Base-by-base conservation (phyloP, 2,797 vertebrate species). In the Vultur gryphus region DNA sequence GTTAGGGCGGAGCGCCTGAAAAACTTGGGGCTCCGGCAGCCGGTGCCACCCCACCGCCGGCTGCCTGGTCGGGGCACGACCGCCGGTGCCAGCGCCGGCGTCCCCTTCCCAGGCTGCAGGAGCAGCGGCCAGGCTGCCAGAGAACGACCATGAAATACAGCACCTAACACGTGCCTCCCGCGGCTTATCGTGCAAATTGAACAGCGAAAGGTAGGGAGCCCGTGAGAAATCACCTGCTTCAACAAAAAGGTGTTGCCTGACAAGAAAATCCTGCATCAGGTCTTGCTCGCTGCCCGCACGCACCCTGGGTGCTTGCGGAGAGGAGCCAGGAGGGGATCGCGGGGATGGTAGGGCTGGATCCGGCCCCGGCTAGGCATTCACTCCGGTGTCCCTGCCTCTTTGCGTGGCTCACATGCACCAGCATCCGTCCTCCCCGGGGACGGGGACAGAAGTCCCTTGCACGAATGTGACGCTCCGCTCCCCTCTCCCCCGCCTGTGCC, bases 261-360 rank as follows among this genome's bases (percentile, higher is more conserved):
- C 76, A 10, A 28, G 6, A 7, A 20, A 23, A 13, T 58, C 24
- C 26, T 3, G n/a, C 33, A 2, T 2, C 52, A 6, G 70, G 28
- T n/a, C 78, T 48, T 1, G 2, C 59, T 35, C 17, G 5, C 17
- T 10, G 19, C 46, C 25, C 1, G 0, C 10, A 2, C 0, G 6
- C 13, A 3, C 23, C 44, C 35, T 4, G 28, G 58, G 51, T 6
- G 61, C 8, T 39, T 15, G 23, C 49, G 9, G 33, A 43, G 29
- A 49, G 59, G 24, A 72, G 16, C 33, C 5, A 16, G 54, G 48
- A 48, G 13, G 72, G 18, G 10, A 8, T 0, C 2, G 13, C 1
- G 6, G 44, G 66, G 48, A 8, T 1, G 26, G 72, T 52, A 24
- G 67, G 77, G 33, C 35, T 2, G 5, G 46, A 15, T 15, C 21